Percentiles rank a stretch among this genome's conserved stretches.
These are phyloP conservation scores for Hydrozoanthus tunicans DNA, from an alignment of 64 coral and sea anemone genomes.

Conservation along the genomic window DNA sequence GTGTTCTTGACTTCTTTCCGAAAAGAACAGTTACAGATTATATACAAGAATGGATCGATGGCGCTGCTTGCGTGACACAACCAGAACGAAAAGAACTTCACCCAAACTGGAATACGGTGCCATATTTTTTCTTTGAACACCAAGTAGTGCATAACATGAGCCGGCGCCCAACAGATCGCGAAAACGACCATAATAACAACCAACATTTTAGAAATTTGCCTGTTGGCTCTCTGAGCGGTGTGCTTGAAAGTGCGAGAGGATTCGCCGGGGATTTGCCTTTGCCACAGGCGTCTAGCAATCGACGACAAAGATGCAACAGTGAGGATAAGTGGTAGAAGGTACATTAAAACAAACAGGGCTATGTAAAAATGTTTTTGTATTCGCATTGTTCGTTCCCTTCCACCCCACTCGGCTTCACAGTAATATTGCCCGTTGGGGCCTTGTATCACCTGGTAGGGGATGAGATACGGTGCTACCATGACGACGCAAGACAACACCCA, in stretches of 20 bases:
- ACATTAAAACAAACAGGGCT: constrained; percentile 38
- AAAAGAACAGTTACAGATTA: constrained; percentile 27
- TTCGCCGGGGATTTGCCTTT: constrained; percentile 24
- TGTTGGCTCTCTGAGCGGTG: constrained; percentile 19
- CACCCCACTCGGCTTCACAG: constrained; percentile 27
- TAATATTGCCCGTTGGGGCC: background rate
- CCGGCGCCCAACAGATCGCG: constrained; percentile 37
- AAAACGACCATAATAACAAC: constrained; percentile 26
- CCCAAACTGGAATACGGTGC: background rate
- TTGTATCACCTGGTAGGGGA: constrained; percentile 5
- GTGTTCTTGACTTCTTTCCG: constrained; percentile 22
- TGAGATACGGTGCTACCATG: constrained; percentile 35
- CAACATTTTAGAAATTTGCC: constrained; percentile 34
- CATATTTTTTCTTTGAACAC: background rate
- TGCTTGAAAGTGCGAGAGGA: background rate
- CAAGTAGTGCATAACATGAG: constrained; percentile 17
- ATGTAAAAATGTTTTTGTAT: constrained; percentile 32
- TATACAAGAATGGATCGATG: constrained; percentile 49
- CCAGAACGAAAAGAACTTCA: constrained; percentile 32
- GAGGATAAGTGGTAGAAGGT: background rate
- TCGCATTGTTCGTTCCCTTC: background rate
- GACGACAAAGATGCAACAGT: background rate
- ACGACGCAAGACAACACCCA: constrained; percentile 8
- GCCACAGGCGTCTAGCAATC: constrained; percentile 16
- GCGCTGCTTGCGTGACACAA: constrained; percentile 12